These are phyloP conservation scores for Psilopogon haemacephalus DNA, from an alignment of 2,113 vertebrate species.

Conservation along the genomic window DNA sequence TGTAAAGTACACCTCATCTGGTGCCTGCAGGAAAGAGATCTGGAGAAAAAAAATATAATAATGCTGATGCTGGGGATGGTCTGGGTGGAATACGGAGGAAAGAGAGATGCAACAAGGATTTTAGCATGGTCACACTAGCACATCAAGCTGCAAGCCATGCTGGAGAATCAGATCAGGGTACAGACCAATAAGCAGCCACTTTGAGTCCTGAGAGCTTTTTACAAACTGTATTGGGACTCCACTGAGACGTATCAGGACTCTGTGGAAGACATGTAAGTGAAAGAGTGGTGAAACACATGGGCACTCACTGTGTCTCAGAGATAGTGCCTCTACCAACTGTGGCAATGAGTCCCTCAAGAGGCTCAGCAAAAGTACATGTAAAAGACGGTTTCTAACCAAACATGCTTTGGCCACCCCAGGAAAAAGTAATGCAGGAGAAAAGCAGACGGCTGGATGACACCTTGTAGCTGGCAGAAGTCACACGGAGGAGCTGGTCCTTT, in stretches of 20 bases:
- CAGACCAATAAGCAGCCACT: fast-evolving
- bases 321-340: fast-evolving
- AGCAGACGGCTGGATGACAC: neutral
- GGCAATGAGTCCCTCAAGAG: neutral
- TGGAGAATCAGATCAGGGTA: neutral
- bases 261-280: neutral
- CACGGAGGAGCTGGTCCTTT: neutral
- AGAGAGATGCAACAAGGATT: fast-evolving
- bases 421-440: neutral
- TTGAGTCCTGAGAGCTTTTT: neutral
- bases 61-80: neutral
- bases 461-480: neutral
- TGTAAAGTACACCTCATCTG: neutral
- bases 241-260: neutral
- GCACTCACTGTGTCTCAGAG: fast-evolving
- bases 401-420: fast-evolving
- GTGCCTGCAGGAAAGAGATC: neutral
- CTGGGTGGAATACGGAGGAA: neutral
- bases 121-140: neutral
- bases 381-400: fast-evolving
- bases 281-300: neutral
- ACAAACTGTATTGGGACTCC: neutral
- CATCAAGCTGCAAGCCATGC: neutral
- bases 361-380: neutral
- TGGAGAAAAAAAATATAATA: neutral